Evolutionary conservation across 2,797 vertebrate genomes (phyloP), one percentile per base, ranked within the genome.

Genomic region (Heteromormyrus szaboi): DNA sequence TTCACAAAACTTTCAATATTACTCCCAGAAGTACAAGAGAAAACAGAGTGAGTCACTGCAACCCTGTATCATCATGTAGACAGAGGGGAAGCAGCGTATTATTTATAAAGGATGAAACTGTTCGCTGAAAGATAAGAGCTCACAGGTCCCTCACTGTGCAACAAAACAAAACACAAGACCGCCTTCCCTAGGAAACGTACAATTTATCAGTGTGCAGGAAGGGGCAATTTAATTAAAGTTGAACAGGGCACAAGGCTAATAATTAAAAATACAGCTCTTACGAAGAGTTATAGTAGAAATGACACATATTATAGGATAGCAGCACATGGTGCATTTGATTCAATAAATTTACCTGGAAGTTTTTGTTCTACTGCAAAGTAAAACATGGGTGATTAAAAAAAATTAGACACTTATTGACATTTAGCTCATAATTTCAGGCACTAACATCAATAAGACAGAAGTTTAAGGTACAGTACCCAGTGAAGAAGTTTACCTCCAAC

Each of bases 1-100:
- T 25, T 29, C n/a, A 37, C 65, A 76, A n/a, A 25, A 1, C 50
- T 65, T 51, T 86, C 17, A 51, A 33, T 50, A 59, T 87, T 59
- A 86, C 86, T 90, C 53, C 19, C 33, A 17, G 50, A 76, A 85
- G 53, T 83, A 51, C 88, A 17, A 44, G 68, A 46, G 84, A 87
- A 84, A 86, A 81, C 59, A 54, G 41, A 25, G 51, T 79, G 51
- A 86, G 14, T 88, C 83, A 68, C 53, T 25, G 29, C 22, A 37
- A 85, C 79, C 54, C 88, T 37, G 51, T 53, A 54, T 76, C 59
- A 44, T 33, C 48, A 44, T 84, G 48, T 19, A 12, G 84, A 22
- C 48, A 68, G 19, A 8, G 59, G 29, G 46, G 54, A 53, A 65
- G 85, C 29, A 44, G 48, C 48, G 17, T 68, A 72, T 86, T 50